Base-by-base conservation (phyloP, 1,140 invertebrate species). In the Drosophila lacertosa region DNA sequence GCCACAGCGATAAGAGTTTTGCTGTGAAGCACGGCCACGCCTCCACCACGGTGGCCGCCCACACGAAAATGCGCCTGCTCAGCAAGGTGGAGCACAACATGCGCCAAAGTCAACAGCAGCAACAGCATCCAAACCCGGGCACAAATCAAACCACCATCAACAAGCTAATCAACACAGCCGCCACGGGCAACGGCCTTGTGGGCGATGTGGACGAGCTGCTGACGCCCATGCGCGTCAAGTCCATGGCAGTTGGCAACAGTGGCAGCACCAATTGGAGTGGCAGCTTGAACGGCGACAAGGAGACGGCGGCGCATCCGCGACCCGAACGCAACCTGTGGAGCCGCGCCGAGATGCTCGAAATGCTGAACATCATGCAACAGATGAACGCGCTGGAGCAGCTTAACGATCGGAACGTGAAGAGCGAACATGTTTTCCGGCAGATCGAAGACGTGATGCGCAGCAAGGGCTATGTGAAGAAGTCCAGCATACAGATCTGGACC, bases 291-390 rank as follows among this genome's bases (percentile, higher is more conserved):
- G 58, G 48, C 16, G 33, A 39, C 44, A 63, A 69, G n/a, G 58
- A 76, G 11, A 18, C 22, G 3, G 16, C 48, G 1, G 15, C 33
- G 5, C 47, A 47, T 18, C 39, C 74, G 16, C 74, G 77, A 37
- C 77, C 78, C 11, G 89, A 91, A 22, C 89, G 90, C 26, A 91
- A 91, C 70, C 74, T 91, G 45, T 91, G 90, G 90, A 88, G 86
- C 45, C 81, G 88, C 4, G 65, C 74, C 22, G 90, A 91, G 35
- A 91, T 91, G 63, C 74, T 90, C 65, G 77, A 89, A 54, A 83
- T 91, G 80, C 57, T 91, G 1, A 65, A 33, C 22, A 90, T 91
- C 18, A 91, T 91, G 83, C 73, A 86, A 10, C 63, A 91, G 9
- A 75, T 77, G 7, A 91, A 91, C 9, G 82, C 90, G 0, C 11